Conservation (phyloP, 2,797 vertebrate genomes). For the Aselliscus stoliczkanus region DNA sequence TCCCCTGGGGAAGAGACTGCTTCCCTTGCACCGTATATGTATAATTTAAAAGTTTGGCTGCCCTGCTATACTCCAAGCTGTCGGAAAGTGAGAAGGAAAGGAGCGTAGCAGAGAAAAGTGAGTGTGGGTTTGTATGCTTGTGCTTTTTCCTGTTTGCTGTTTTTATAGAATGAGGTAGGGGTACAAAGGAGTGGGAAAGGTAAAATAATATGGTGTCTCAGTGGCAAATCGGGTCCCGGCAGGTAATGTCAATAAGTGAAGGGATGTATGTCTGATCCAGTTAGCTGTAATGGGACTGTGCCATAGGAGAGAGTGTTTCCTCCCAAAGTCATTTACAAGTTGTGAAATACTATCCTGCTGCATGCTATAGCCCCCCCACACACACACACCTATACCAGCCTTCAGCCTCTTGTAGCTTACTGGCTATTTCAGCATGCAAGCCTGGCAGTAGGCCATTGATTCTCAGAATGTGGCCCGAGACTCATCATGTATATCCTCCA, state of each 20-base stretch:
- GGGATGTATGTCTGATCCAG: not conserved
- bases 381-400: not conserved
- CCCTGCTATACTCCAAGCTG: not conserved
- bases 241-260: not conserved
- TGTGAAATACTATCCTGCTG: not conserved
- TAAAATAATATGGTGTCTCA: not conserved
- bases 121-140: accelerated
- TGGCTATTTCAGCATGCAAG: not conserved
- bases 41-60: not conserved
- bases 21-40: not conserved
- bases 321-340: not conserved
- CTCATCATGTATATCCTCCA: not conserved
- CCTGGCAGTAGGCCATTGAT: not conserved
- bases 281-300: not conserved
- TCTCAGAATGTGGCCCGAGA: not conserved
- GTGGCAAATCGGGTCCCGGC: not conserved
- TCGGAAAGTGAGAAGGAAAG: not conserved
- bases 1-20: not conserved
- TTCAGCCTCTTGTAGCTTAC: not conserved
- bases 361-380: not conserved
- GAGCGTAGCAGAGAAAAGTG: not conserved
- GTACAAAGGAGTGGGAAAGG: not conserved
- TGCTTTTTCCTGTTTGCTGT: not conserved
- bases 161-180: not conserved
- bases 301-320: not conserved